These are phyloP conservation scores for Butorides virescens DNA, from an alignment of 2,113 vertebrate genomes.

Conservation along the genomic window DNA sequence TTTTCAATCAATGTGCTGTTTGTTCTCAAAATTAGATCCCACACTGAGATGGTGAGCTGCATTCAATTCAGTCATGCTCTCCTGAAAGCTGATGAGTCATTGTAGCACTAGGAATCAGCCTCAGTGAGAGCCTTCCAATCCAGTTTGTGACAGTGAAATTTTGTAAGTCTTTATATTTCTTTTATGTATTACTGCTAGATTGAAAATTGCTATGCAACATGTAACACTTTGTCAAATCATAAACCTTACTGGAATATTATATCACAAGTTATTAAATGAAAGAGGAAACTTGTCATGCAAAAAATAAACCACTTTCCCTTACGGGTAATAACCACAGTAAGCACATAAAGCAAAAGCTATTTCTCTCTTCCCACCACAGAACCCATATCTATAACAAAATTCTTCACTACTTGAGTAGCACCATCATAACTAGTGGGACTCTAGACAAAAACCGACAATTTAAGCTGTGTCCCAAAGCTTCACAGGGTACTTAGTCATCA, in stretches of 20 bases:
- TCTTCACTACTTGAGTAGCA: background rate
- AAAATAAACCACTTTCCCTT: background rate
- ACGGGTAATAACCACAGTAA: background rate
- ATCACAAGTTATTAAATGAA: background rate
- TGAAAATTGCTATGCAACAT: background rate
- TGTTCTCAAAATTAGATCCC: slow-evolving; percentile 2
- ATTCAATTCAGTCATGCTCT: background rate
- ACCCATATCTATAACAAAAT: background rate
- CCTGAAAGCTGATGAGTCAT: background rate
- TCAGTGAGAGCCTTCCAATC: background rate
- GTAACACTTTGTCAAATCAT: background rate
- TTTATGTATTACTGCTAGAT: background rate
- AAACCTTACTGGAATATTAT: background rate
- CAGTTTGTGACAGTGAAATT: background rate
- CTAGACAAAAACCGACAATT: background rate
- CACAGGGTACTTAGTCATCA: background rate
- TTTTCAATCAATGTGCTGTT: background rate
- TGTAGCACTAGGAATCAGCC: background rate
- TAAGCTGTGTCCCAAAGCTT: background rate
- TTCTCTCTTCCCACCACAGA: background rate
- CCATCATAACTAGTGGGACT: background rate
- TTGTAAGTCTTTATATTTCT: background rate
- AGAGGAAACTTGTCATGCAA: background rate
- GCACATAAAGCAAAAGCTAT: background rate
- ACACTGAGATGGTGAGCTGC: background rate